Conservation (phyloP, 2,113 vertebrate genomes). For the Xiphias gladius region DNA sequence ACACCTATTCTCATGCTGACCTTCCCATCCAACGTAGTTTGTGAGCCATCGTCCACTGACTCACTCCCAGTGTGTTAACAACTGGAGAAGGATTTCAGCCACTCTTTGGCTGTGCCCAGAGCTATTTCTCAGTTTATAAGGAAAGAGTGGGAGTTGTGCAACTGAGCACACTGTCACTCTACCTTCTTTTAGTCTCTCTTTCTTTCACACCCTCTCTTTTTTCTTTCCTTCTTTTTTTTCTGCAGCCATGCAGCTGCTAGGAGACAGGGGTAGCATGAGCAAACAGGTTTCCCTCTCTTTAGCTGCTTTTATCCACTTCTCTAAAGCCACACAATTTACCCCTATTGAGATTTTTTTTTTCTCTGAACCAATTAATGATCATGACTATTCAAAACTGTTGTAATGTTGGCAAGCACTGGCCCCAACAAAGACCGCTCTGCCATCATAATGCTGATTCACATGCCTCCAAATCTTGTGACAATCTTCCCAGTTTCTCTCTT, state of each 20-base stretch:
- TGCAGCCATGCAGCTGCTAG: slow-evolving; percentile 78
- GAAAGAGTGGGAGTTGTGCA: slow-evolving; percentile 78
- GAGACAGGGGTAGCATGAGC: slow-evolving; percentile 75
- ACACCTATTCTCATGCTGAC: slow-evolving; percentile 2
- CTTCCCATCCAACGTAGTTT: slow-evolving; percentile 25
- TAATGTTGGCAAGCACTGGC: slow-evolving; percentile 22
- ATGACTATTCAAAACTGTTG: slow-evolving; percentile 30
- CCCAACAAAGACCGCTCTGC: slow-evolving; percentile 28
- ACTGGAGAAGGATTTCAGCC: slow-evolving; percentile 48
- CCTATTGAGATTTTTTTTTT: slow-evolving; percentile 13
- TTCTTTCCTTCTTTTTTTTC: slow-evolving; percentile 46
- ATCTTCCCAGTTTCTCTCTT: slow-evolving; percentile 25
- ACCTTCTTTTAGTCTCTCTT: slow-evolving; percentile 58
- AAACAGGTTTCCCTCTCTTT: slow-evolving; percentile 72
- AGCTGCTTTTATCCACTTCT: slow-evolving; percentile 47
- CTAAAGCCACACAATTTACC: slow-evolving; percentile 46
- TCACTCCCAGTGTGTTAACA: slow-evolving; percentile 75
- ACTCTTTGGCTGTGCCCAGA: slow-evolving; percentile 60
- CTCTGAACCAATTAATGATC: slow-evolving; percentile 37
- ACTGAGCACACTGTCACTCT: slow-evolving; percentile 76
- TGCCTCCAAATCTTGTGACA: slow-evolving; percentile 35
- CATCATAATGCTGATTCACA: slow-evolving; percentile 36
- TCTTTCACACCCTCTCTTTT: slow-evolving; percentile 36
- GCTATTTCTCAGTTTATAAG: slow-evolving; percentile 75
- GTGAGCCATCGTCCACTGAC: slow-evolving; percentile 45